Evolutionary conservation across 1,140 invertebrate species (phyloP), one percentile per base, ranked within the genome.

Genomic region (Meteorus sp.): DNA sequence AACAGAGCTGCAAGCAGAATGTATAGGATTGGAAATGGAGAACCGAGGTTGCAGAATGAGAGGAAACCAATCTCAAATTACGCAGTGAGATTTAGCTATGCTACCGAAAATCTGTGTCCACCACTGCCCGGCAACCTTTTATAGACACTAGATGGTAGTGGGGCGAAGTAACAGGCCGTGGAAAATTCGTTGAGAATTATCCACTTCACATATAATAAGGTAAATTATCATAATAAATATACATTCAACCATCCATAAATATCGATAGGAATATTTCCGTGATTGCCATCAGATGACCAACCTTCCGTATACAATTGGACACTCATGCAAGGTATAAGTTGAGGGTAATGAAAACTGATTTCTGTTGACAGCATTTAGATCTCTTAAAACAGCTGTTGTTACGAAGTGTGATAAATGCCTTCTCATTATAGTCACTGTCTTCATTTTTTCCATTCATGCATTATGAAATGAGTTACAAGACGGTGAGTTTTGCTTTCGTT

Each of bases 31-130:
- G 25, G 22, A 55, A 13, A 33, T 33, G 9, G 19, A 37, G 51
- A 50, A 23, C 33, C 13, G 7, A 27, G 13, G 48, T 39, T 37
- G 39, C 45, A 52, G 48, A 53, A 58, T 44, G 31, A 61, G 56
- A 57, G 52, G 51, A 55, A 53, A 59, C 60, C 45, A 68, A 70
- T 70, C 68, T 70, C 68, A 70, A 70, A 70, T 70, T 70, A 70
- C 68, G 66, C 39, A 43, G 58, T 57, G 54, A 50, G 37, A 45
- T 55, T 37, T 60, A 59, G 54, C 62, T 61, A 50, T 56, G 56
- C 63, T 43, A 44, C 23, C 44, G 56, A 44, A 45, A 63, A 60
- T 63, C 62, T 68, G 56, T 59, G 64, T 60, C 59, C 59, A 57
- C 62, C 54, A 63, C 51, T 33, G 44, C 53, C 51, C 51, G 62